Evolutionary conservation across 2,888 invertebrate species (phyloP).

Genomic region (Pterostichus niger): DNA sequence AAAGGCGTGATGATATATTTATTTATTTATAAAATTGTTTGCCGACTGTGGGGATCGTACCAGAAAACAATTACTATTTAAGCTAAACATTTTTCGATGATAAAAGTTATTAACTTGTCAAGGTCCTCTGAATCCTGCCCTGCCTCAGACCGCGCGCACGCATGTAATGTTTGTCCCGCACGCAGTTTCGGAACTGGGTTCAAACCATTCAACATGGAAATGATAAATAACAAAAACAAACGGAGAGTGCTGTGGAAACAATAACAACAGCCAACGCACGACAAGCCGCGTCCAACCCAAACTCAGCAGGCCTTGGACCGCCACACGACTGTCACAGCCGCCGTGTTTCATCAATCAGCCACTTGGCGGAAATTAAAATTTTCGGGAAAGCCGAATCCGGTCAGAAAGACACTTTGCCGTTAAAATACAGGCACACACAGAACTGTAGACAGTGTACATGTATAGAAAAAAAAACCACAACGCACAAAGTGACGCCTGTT

Average conservation of each 20-base stretch:
- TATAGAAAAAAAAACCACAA: too few relatives aligned
- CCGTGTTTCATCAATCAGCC: slow-evolving; percentile 55
- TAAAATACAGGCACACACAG: background rate
- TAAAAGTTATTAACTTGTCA: too few relatives aligned
- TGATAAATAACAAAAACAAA: slow-evolving; percentile 56
- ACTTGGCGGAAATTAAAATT: slow-evolving; percentile 63
- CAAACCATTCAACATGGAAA: slow-evolving; percentile 47
- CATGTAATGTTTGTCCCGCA: background rate
- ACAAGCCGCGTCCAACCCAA: slow-evolving; percentile 6
- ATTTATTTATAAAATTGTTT: too few relatives aligned
- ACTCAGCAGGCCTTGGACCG: slow-evolving; percentile 2
- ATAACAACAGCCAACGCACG: slow-evolving; percentile 14
- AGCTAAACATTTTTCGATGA: too few relatives aligned
- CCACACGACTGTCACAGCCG: slow-evolving; percentile 50
- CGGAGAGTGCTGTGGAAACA: slow-evolving; percentile 44
- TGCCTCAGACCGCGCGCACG: background rate
- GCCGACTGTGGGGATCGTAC: too few relatives aligned
- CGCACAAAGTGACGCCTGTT: background rate
- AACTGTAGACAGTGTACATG: background rate
- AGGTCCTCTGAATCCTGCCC: background rate
- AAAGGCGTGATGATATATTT: too few relatives aligned
- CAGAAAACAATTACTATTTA: too few relatives aligned
- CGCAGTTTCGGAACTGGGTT: slow-evolving; percentile 1
- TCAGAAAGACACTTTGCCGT: slow-evolving; percentile 8
- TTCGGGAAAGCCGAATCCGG: slow-evolving; percentile 55